Conservation (phyloP, 2,113 vertebrate genomes). For the Shinisaurus crocodilurus region DNA sequence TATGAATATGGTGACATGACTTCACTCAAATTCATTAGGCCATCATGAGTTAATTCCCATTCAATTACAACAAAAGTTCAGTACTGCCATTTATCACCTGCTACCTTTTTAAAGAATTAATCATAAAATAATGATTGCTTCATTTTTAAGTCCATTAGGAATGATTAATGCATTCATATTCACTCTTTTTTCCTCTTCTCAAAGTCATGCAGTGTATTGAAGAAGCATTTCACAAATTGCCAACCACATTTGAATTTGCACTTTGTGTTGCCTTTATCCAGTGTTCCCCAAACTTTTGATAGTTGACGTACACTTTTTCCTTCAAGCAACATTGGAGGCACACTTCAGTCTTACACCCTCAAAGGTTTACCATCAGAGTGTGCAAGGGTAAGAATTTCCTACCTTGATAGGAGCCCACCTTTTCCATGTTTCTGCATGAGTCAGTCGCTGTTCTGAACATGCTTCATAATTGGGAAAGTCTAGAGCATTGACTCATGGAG, state of each 20-base stretch:
- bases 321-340: not conserved
- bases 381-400: not conserved
- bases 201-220: slow-evolving; percentile 11
- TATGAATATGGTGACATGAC: slow-evolving; percentile 4
- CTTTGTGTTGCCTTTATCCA: not conserved
- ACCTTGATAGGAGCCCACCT: no score
- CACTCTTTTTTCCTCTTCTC: not conserved
- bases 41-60: slow-evolving; percentile 35
- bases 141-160: slow-evolving; percentile 16
- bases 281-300: not conserved
- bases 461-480: not conserved
- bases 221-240: slow-evolving; percentile 11
- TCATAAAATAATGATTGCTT: slow-evolving; percentile 40
- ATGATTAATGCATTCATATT: slow-evolving; percentile 1
- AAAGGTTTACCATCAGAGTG: not conserved
- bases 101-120: slow-evolving; percentile 38
- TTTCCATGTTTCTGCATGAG: not conserved
- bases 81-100: slow-evolving; percentile 5
- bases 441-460: not conserved
- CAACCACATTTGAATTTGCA: slow-evolving; percentile 1
- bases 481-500: not conserved
- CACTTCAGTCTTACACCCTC: no score
- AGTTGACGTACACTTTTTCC: not conserved
- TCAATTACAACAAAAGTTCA: slow-evolving; percentile 38
- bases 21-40: slow-evolving; percentile 37